Evolutionary conservation across 2,888 invertebrate species (phyloP), one percentile per base, ranked within the genome.

Genomic region (Caenorhabditis zanzibari): DNA sequence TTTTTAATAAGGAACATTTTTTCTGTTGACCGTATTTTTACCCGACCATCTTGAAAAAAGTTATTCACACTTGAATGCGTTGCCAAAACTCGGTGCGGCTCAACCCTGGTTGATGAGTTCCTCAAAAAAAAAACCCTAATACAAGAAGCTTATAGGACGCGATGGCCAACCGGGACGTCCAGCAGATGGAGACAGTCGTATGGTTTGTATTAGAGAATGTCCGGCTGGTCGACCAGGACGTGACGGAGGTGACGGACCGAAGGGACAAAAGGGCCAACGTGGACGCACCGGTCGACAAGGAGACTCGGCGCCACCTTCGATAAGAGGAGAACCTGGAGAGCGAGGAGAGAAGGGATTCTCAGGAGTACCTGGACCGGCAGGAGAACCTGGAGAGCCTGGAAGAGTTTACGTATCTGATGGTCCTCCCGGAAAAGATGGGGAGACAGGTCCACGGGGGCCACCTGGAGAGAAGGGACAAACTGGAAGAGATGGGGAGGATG

Each of bases 371-470:
- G 87, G 87, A 24, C 72, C 58, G 26, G 26, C 61, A 2, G 87
- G 87, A 19, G 85, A 87, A 22, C 38, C 82, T 7, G 87, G 87
- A 22, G 87, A 86, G 32, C 81, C 82, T 9, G 87, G 87, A 76
- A 74, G 81, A 56, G 61, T 87, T 0, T 87, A 83, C 47, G 79
- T 73, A 22, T 75, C 84, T 19, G 85, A 85, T 54, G 87, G 87
- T 1, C 87, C 87, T 24, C 87, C 87, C 1, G 87, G 87, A 7
- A 84, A 85, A 63, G 85, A 85, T 24, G 87, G 87, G 44, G 87
- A 83, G 12, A 56, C 82, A 0, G 87, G 86, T 28, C 84, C 86
- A 12, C 71, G 84, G 2, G 86, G 86, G 28, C 80, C 85, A 41
- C 83, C 84, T 0, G 86, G 86, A 16, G 80, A 82, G 5, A 85